Base-by-base conservation (phyloP, 2,888 invertebrate species). In the Temnothorax rugatulus region DNA sequence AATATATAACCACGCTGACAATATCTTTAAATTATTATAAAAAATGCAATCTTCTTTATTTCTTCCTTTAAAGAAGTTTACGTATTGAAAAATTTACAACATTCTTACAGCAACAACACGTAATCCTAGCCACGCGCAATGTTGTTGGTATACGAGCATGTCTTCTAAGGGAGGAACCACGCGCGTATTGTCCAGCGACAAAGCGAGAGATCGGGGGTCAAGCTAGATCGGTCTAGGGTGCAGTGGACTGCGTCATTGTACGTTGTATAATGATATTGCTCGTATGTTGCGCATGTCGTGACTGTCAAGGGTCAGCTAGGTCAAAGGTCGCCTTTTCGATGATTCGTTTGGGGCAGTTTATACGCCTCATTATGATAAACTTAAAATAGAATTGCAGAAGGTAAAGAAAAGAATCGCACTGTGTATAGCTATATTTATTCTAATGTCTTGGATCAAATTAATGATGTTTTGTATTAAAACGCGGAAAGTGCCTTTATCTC, bases 221-320 rank as follows among this genome's bases (percentile, higher is more conserved):
- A 90, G 90, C 90, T 61, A 88, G 88, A 90, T 85, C 84, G 50
- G 87, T 87, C 79, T 88, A 88, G 90, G 89, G 88, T 87, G 91
- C 89, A 91, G 86, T 82, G 88, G 90, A 90, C 90, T 88, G 88
- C 87, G 89, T 89, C 86, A 92, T 93, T 93, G 92, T 93, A 89
- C 86, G 84, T 88, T 90, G 88, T 91, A 91, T 92, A 92, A 92
- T 92, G 91, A 92, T 90, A 91, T 89, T 90, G 90, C 88, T 91
- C 89, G 84, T 89, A 89, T 89, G 89, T 92, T 91, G 90, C 81
- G 63, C 88, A 91, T 91, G 87, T 89, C 90, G 89, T 90, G 88
- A 90, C 90, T 87, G 84, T 85, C 85, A 82, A 83, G 88, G 90
- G 90, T 88, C 91, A 88, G 66, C 75, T 44, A 84, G 92, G 91